Evolutionary conservation across 2,888 invertebrate genomes (phyloP).

Genomic region (Stenurella melanura): DNA sequence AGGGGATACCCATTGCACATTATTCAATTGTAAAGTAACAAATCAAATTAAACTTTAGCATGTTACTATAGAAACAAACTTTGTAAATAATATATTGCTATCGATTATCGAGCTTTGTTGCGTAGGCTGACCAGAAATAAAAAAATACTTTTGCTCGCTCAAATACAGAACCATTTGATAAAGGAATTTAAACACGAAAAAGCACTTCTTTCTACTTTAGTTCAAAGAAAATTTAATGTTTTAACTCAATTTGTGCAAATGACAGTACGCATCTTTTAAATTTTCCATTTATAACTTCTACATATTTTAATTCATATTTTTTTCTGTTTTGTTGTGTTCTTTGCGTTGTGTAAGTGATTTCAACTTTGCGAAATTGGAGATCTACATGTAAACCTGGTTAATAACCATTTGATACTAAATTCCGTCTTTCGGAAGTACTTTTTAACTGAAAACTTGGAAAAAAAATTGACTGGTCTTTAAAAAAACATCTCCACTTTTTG

Average conservation of each 20-base stretch:
- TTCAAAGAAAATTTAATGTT: not conserved
- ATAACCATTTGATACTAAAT: no score
- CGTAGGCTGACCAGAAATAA: not conserved
- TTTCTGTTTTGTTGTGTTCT: no score
- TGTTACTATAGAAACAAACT: slow-evolving; percentile 26
- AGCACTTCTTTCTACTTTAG: not conserved
- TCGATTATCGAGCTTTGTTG: not conserved
- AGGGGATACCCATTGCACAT: no score
- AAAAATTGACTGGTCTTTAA: no score
- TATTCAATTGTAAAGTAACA: not conserved
- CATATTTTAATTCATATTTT: no score
- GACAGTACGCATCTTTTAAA: not conserved
- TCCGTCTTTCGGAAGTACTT: no score
- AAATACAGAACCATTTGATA: not conserved
- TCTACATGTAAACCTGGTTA: no score
- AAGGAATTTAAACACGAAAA: not conserved
- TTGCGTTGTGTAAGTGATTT: no score
- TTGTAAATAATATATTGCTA: slow-evolving; percentile 19
- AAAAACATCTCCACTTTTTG: no score
- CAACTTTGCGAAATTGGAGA: no score
- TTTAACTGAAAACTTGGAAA: no score
- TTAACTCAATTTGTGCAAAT: not conserved
- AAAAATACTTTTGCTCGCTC: not conserved
- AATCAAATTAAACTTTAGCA: not conserved
- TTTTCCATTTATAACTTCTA: no score